Evolutionary conservation across 2,113 vertebrate species (phyloP).

Genomic region (Alosa alosa): DNA sequence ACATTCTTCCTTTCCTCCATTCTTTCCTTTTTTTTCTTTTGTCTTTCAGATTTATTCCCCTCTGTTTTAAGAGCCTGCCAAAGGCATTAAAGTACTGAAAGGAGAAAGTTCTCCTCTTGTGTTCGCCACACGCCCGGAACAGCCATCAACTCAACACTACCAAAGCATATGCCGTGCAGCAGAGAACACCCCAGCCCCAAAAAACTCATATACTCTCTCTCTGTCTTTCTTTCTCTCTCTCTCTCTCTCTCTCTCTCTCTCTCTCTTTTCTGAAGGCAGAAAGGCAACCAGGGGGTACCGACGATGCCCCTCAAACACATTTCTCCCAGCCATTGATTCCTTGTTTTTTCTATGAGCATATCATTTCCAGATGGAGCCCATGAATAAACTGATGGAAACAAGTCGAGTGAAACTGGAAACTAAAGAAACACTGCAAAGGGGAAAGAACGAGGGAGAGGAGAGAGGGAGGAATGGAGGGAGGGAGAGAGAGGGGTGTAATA

Average conservation of each 20-base stretch:
- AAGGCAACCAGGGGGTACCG: conserved; percentile 20
- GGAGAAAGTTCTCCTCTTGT: conserved; percentile 58
- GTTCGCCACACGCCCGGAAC: conserved; percentile 2
- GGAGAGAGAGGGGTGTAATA: conserved; percentile 35
- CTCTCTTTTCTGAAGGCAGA: not conserved
- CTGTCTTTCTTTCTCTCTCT: not conserved
- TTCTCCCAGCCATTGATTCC: conserved; percentile 4
- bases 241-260: not conserved
- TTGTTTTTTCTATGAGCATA: conserved; percentile 64
- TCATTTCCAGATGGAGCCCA: conserved; percentile 79
- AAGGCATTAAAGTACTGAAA: conserved; percentile 62
- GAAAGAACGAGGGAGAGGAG: conserved; percentile 15
- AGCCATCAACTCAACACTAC: not conserved
- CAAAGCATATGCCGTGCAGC: not conserved
- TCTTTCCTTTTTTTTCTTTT: conserved; percentile 27
- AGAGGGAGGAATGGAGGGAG: conserved; percentile 47
- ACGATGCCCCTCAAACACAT: conserved; percentile 35
- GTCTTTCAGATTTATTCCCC: not conserved
- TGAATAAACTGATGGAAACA: conserved; percentile 74
- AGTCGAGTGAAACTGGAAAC: conserved; percentile 75
- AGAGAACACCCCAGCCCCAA: not conserved
- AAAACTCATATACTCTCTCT: not conserved
- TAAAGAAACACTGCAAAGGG: conserved; percentile 65
- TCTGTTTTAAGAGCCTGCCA: conserved; percentile 53
- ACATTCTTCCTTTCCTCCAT: conserved; percentile 33